phyloP scores from a whole-genome alignment of 1,140 invertebrate species.

The Glomeris maerens region DNA sequence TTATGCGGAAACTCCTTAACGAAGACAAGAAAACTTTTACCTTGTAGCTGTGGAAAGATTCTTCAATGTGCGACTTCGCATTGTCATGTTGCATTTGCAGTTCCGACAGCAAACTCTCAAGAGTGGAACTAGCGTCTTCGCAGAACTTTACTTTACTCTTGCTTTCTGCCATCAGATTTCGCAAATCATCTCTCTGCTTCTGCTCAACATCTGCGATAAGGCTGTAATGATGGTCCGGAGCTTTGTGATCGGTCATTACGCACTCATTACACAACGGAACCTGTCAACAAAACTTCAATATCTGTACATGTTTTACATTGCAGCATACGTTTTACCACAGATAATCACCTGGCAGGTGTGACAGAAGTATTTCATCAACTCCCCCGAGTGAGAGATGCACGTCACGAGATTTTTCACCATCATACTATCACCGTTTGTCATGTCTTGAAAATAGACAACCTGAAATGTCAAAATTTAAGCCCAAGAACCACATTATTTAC shows the following conservation, averaged over 20 bases:
- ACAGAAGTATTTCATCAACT: conserved; percentile 67
- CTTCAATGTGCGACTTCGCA: conserved; percentile 66
- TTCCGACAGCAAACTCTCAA: conserved; percentile 65
- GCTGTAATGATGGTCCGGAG: conserved; percentile 62
- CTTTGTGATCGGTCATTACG: conserved; percentile 58
- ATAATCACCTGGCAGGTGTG: conserved; percentile 53
- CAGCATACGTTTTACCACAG: neutral
- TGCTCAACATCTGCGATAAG: conserved; percentile 55
- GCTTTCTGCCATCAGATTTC: conserved; percentile 52
- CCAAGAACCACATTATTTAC: no score
- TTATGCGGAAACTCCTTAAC: neutral
- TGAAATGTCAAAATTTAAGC: no score
- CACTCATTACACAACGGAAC: conserved; percentile 66
- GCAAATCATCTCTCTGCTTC: conserved; percentile 55
- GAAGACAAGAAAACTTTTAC: neutral
- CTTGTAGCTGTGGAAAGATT: conserved; percentile 63
- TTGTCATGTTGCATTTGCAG: conserved; percentile 69
- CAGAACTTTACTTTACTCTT: conserved; percentile 55
- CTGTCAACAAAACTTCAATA: conserved; percentile 20
- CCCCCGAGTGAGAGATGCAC: conserved; percentile 56
- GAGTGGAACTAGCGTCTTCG: conserved; percentile 50
- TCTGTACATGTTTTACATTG: neutral
- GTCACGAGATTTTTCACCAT: conserved; percentile 68
- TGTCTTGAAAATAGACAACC: conserved; percentile 71
- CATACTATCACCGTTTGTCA: conserved; percentile 53